phyloP scores from a whole-genome alignment of 2,888 invertebrate species.

The Diarsia brunnea region DNA sequence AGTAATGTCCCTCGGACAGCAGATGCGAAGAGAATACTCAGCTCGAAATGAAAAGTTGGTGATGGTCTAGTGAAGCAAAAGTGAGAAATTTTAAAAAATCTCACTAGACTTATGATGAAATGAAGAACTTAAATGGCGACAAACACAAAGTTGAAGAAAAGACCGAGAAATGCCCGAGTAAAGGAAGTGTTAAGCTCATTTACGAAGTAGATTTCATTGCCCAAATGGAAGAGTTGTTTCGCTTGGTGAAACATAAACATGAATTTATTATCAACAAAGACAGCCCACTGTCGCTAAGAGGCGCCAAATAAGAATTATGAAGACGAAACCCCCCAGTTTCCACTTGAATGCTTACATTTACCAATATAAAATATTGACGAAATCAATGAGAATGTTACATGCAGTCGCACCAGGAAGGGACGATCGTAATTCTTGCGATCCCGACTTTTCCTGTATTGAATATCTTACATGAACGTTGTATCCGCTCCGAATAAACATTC shows the following conservation, averaged over 20 bases:
- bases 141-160: conserved; percentile 5
- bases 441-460: conserved; percentile 69
- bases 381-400: conserved; percentile 49
- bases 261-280: conserved; percentile 39
- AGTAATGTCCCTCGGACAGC: not conserved
- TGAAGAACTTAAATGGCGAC: not conserved
- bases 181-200: conserved; percentile 18
- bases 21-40: not conserved
- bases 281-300: not conserved
- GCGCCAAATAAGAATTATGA: conserved; percentile 8
- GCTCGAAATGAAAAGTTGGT: not conserved
- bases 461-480: conserved; percentile 68
- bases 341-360: conserved; percentile 15
- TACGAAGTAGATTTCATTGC: conserved; percentile 17
- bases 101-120: not conserved
- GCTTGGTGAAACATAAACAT: conserved; percentile 10
- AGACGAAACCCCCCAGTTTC: conserved; percentile 12
- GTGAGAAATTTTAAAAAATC: not conserved
- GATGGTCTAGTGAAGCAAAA: not conserved
- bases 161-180: too few relatives aligned
- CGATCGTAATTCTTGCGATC: conserved; percentile 68
- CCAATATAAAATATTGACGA: conserved; percentile 42
- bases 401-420: conserved; percentile 62
- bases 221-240: conserved; percentile 13
- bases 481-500: conserved; percentile 59